These are phyloP conservation scores for Equus przewalskii DNA, from an alignment of 2,113 vertebrate species.

Conservation along the genomic window DNA sequence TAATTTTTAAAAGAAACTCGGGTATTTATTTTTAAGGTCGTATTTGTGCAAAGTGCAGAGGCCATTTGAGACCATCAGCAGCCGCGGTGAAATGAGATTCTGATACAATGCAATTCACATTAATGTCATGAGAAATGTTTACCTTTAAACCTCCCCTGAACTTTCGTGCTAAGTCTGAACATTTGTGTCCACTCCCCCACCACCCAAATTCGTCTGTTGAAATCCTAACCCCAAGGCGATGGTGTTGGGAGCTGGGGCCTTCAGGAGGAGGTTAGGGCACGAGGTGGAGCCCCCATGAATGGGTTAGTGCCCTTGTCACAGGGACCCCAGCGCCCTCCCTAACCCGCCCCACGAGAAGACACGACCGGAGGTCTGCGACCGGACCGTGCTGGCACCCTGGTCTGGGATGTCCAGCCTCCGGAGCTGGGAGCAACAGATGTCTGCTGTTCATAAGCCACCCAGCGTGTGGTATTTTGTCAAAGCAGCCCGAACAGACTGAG, in stretches of 20 bases:
- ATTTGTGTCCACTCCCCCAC: background rate
- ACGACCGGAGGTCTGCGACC: rapidly evolving
- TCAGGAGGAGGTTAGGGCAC: background rate
- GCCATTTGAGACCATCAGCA: background rate
- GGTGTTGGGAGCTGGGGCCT: background rate
- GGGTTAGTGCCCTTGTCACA: background rate
- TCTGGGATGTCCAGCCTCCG: background rate
- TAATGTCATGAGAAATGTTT: background rate
- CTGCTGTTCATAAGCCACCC: background rate
- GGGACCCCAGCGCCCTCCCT: background rate
- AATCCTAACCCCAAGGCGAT: too few species aligned
- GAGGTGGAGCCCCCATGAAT: background rate
- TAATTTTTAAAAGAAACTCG: background rate
- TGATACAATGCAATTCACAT: background rate
- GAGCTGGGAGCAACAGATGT: rapidly evolving
- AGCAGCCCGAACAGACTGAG: background rate
- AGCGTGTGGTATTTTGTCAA: rapidly evolving
- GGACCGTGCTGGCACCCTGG: rapidly evolving
- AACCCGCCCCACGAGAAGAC: too few species aligned
- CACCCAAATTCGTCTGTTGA: background rate
- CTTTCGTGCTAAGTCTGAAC: background rate
- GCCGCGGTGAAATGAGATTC: background rate
- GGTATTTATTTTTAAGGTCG: background rate
- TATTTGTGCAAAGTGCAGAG: background rate
- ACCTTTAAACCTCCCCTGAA: background rate